A percentile compares a stretch with the other conserved stretches of the same genome.
These are phyloP conservation scores for Spermophilus dauricus DNA, from an alignment of 2,113 vertebrate species.

Conservation along the genomic window DNA sequence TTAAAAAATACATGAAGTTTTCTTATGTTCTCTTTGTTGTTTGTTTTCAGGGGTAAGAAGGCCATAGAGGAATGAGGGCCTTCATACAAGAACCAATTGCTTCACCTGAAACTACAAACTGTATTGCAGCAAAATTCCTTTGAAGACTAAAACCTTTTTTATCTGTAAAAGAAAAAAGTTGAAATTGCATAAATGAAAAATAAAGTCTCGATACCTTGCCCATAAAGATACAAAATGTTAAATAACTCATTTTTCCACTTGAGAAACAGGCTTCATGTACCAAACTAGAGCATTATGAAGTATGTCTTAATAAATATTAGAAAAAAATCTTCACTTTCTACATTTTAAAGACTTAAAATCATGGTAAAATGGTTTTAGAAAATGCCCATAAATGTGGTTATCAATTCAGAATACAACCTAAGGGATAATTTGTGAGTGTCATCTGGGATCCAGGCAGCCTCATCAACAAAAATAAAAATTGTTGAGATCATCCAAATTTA, in stretches of 20 bases:
- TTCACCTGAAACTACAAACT: slow-evolving; percentile 39
- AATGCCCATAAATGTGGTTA: slow-evolving; percentile 68
- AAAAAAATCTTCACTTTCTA: slow-evolving; percentile 56
- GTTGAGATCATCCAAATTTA: slow-evolving; percentile 90
- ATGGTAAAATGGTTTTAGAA: slow-evolving; percentile 59
- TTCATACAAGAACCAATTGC: not conserved
- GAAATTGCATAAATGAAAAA: not conserved
- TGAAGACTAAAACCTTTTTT: not conserved
- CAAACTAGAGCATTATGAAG: not conserved
- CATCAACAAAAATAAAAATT: slow-evolving; percentile 76
- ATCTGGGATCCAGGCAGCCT: slow-evolving; percentile 88
- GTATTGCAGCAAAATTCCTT: not conserved
- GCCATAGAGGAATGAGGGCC: not conserved
- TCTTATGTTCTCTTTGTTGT: not conserved
- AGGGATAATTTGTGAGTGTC: slow-evolving; percentile 79
- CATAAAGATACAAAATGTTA: not conserved
- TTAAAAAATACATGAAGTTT: not conserved
- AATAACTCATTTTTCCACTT: not conserved
- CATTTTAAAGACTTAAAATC: slow-evolving; percentile 65
- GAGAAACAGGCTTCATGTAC: not conserved
- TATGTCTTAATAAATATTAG: not conserved
- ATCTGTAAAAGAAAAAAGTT: not conserved
- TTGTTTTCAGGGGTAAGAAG: not conserved
- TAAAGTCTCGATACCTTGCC: not conserved
- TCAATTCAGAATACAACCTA: slow-evolving; percentile 82